Base-by-base conservation (phyloP, 2,797 vertebrate species). In the Pelobates cultripes region DNA sequence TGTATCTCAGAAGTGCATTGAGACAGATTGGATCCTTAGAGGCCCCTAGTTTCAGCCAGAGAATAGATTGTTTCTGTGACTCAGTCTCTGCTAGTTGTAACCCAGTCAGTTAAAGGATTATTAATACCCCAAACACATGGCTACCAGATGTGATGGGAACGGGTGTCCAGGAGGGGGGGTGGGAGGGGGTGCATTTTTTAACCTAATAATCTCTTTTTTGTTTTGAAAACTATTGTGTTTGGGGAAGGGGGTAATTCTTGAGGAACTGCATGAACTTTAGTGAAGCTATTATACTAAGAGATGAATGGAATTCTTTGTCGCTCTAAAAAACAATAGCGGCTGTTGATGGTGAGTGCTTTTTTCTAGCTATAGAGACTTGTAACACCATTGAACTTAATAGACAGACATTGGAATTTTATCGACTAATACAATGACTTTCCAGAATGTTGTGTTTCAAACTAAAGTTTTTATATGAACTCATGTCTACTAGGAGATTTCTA, bases 101-200 rank as follows among this genome's bases (percentile, higher is more conserved):
- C 90, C 94, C 90, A 85, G 94, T 95, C 95, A 96, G 96, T 96
- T 96, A 98, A 96, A 95, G 95, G 96, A 96, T 97, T 96, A 97
- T 98, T 97, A 98, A 94, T 93, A 92, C 93, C 87, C 88, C 89
- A 93, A 95, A 96, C 97, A 99, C 96, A 97, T 99, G 97, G 95
- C 90, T 88, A 93, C 97, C 97, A 99, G 97, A 99, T 98, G 97
- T 98, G 95, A 91, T 64, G 91, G 91, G 91, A 92, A 91, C 88
- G 92, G 92, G 90, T 88, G 91, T 91, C 87, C 9, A 70, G 3
- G 51, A 57, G 73, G 15, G 7, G 7, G 86, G 82, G 87, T 90
- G 93, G 93, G 94, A 94, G 94, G 88, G 92, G 93, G 89, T 91
- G 90, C 92, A 86, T 88, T 90, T 90, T 92, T 91, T 89, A 91